Evolutionary conservation across 2,888 invertebrate species (phyloP).

Genomic region (Diaphora mendica): DNA sequence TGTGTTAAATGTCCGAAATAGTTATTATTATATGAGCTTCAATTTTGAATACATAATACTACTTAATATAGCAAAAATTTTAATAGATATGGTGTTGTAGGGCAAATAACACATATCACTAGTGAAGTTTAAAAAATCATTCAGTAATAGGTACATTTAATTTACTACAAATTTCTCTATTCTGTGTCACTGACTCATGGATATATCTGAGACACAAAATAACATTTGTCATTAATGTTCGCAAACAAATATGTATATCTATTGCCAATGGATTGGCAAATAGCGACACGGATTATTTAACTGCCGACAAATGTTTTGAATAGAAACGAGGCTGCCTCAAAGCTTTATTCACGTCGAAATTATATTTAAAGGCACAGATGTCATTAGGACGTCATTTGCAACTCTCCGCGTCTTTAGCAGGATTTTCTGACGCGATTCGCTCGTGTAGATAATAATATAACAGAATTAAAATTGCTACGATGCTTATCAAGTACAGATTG

Average conservation of each 20-base stretch:
- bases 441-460: slow-evolving; percentile 49
- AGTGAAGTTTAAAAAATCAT: too few relatives aligned
- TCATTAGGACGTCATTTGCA: slow-evolving; percentile 68
- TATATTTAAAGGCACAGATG: slow-evolving; percentile 45
- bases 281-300: slow-evolving; percentile 21
- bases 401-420: slow-evolving; percentile 60
- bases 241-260: background rate
- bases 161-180: background rate
- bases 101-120: too few relatives aligned
- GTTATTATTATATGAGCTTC: background rate
- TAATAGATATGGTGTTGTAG: too few relatives aligned
- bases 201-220: background rate
- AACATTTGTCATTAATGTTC: background rate
- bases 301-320: slow-evolving; percentile 38
- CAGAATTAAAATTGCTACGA: slow-evolving; percentile 36
- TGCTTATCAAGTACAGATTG: slow-evolving; percentile 21
- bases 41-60: background rate
- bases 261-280: slow-evolving; percentile 15
- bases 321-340: slow-evolving; percentile 34
- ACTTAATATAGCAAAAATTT: too few relatives aligned
- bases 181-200: background rate
- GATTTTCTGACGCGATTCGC: slow-evolving; percentile 43
- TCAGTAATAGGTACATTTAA: background rate
- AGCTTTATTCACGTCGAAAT: slow-evolving; percentile 40
- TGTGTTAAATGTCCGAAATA: too few relatives aligned